Percentiles rank a stretch among this genome's conserved stretches.
These are phyloP conservation scores for Patagioenas fasciata DNA, from an alignment of 2,113 vertebrate genomes.

Conservation along the genomic window DNA sequence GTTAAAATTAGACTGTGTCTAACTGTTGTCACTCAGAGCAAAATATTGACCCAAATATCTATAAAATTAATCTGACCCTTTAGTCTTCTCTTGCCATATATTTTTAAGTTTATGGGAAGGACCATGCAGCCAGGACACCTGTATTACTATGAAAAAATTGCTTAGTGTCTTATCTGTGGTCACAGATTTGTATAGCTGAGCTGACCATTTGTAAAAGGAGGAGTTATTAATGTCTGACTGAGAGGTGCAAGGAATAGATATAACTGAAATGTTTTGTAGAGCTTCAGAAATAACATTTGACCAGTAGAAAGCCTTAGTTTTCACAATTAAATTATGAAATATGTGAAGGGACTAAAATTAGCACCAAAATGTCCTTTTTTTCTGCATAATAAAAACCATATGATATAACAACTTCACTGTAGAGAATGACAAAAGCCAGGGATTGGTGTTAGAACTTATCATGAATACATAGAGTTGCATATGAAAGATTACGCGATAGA, in stretches of 20 bases:
- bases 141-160: neutral
- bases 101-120: neutral
- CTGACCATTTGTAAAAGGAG: neutral
- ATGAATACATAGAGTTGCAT: neutral
- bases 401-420: neutral
- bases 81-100: neutral
- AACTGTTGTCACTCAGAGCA: slow-evolving; percentile 31
- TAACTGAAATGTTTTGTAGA: neutral
- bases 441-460: neutral
- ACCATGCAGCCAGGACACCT: neutral
- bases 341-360: neutral
- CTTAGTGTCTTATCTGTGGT: neutral
- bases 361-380: neutral
- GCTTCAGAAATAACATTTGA: neutral
- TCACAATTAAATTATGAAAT: neutral
- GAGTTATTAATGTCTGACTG: neutral
- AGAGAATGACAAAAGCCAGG: neutral
- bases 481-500: neutral
- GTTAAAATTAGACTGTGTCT: neutral
- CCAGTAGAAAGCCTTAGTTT: neutral
- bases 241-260: neutral
- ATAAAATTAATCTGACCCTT: slow-evolving; percentile 48
- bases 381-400: neutral
- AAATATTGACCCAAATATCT: slow-evolving; percentile 46
- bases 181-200: neutral